phyloP scores from a whole-genome alignment of 1,140 invertebrate genomes.

The Aleiodes sp. region DNA sequence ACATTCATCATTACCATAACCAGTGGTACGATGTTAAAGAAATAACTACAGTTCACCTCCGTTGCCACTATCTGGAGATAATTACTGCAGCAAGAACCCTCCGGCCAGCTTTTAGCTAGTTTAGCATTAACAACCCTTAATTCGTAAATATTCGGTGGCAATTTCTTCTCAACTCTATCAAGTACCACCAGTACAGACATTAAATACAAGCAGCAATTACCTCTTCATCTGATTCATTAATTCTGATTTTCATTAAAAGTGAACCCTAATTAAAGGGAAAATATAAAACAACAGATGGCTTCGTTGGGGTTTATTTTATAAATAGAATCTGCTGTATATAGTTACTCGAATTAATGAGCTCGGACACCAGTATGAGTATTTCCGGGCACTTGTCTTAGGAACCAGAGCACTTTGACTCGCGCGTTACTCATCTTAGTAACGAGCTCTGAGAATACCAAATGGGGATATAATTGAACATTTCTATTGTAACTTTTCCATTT shows the following conservation, averaged over 20 bases:
- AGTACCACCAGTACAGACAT: no score
- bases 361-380: neutral
- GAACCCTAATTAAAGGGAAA: neutral
- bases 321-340: neutral
- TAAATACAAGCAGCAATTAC: no score
- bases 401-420: slow-evolving; percentile 8
- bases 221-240: no score
- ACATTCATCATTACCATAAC: slow-evolving; percentile 56
- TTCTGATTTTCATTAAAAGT: no score
- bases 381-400: slow-evolving; percentile 13
- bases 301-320: neutral
- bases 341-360: slow-evolving; percentile 11
- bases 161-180: no score
- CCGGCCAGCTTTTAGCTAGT: neutral
- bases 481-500: no score
- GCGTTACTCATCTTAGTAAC: slow-evolving; percentile 6
- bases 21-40: slow-evolving; percentile 29
- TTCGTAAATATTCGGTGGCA: no score
- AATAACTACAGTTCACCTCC: neutral
- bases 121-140: neutral
- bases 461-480: no score
- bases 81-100: slow-evolving; percentile 45
- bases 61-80: slow-evolving; percentile 33
- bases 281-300: slow-evolving; percentile 2
- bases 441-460: slow-evolving; percentile 7